Percentiles rank a stretch among this genome's conserved stretches.
Evolutionary conservation across 2,888 invertebrate genomes (phyloP).

Genomic region (Chymomyza caudatula): DNA sequence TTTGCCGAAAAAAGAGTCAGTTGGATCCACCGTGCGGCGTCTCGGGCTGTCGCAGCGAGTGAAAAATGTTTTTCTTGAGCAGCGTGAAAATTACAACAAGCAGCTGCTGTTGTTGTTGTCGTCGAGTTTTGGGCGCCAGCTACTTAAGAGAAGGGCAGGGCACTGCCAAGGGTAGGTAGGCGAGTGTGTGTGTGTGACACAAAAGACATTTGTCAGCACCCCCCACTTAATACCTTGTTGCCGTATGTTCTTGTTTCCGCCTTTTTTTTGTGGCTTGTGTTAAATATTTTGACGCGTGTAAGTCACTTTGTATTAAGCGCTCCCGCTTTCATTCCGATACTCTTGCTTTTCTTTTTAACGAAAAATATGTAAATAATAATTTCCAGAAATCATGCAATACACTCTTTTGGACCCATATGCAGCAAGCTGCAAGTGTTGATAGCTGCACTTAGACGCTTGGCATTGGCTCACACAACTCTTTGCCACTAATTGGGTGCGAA

Average conservation of each 20-base stretch:
- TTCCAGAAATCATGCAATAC: constrained; percentile 20
- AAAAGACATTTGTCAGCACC: constrained; percentile 73
- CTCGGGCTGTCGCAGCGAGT: constrained; percentile 23
- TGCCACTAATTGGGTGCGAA: constrained; percentile 70
- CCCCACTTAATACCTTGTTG: constrained; percentile 51
- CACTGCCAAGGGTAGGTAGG: neutral
- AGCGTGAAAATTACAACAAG: constrained; percentile 68
- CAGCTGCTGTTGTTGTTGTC: constrained; percentile 47
- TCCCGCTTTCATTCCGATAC: neutral
- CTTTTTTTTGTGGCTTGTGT: constrained; percentile 7
- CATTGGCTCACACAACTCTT: constrained; percentile 49
- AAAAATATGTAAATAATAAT: constrained; percentile 55
- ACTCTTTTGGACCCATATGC: constrained; percentile 22
- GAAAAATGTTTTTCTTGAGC: constrained; percentile 57
- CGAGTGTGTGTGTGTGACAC: constrained; percentile 38
- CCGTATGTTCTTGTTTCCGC: constrained; percentile 17
- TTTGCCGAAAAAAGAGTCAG: no score
- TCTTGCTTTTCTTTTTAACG: neutral
- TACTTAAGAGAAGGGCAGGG: neutral
- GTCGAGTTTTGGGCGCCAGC: constrained; percentile 24
- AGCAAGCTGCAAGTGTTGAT: constrained; percentile 62
- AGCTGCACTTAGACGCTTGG: constrained; percentile 64
- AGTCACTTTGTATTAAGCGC: constrained; percentile 55
- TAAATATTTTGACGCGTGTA: constrained; percentile 66
- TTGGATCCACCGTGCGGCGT: neutral